These are phyloP conservation scores for Phymorhynchus buccinoides DNA, from an alignment of 1,140 invertebrate species.

Conservation along the genomic window DNA sequence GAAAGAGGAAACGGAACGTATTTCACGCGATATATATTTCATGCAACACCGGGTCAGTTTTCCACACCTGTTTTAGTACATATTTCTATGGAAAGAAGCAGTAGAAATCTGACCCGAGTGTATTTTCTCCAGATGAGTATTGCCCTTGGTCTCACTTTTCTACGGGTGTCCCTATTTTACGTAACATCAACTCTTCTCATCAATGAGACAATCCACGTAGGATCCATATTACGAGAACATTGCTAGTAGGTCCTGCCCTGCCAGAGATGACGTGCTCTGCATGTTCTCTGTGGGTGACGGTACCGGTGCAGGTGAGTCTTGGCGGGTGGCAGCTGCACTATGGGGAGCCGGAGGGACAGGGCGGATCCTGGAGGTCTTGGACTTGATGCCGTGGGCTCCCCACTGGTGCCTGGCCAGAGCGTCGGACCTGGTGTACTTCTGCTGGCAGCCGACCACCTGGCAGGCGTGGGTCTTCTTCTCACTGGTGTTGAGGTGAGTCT, in stretches of 20 bases:
- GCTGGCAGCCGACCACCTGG: constrained; percentile 50
- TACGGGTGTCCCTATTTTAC: no score
- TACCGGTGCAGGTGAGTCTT: neutral
- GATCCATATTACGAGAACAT: neutral
- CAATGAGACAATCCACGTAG: neutral
- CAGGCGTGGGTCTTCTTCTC: constrained; percentile 62
- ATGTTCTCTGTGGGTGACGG: neutral
- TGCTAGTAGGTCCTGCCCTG: neutral
- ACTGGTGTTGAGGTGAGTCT: constrained; percentile 51
- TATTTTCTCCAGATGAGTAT: no score
- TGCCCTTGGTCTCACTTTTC: no score
- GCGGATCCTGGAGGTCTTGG: constrained; percentile 40
- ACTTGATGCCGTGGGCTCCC: constrained; percentile 52
- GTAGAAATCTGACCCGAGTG: no score
- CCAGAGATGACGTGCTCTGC: neutral
- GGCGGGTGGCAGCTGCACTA: neutral
- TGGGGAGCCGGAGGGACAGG: neutral
- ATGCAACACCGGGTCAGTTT: no score
- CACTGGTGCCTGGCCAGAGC: constrained; percentile 61
- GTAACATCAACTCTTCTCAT: neutral
- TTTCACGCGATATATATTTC: no score
- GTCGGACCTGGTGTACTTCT: constrained; percentile 63
- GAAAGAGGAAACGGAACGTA: no score
- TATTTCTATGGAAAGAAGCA: no score
- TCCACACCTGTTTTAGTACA: no score